Base-by-base conservation (phyloP, 2,888 invertebrate genomes). In the Dicyrtomina minuta region DNA sequence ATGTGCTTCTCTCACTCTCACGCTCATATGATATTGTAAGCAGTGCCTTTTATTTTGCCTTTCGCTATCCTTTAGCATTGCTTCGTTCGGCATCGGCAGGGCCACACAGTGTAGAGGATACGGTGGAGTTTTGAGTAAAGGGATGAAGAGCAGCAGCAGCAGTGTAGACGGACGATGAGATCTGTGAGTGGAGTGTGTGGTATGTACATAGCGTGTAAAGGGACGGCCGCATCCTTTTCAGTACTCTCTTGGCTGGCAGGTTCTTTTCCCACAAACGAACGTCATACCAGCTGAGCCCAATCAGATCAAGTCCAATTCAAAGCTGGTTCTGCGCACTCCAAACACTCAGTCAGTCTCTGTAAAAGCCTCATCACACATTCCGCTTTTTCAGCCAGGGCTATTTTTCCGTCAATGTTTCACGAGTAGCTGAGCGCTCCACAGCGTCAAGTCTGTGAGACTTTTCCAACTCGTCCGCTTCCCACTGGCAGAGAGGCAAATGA, bases 361-460 rank as follows among this genome's bases (percentile, higher is more conserved):
- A 58, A 55, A 66, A 66, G 39, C 56, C 46, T 58, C 24, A 51
- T 22, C 46, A 64, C 66, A 44, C 58, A 20, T 44, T 75, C 72
- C 72, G 71, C 73, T 67, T 43, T 65, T 22, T 41, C 41, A 72
- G 26, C 41, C 44, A 72, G 72, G 55, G 46, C 68, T n/a, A n/a
- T n/a, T n/a, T n/a, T n/a, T n/a, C 43, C 41, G 17, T 49, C 44
- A 43, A 58, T 49, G 56, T 46, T 46, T 46, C 27, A n/a, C 59
- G n/a, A 8, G 70, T 39, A 62, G 62, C 58, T 66, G 60, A 72
- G 75, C 75, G 75, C 71, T 72, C 70, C 74, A 69, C 68, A 75
- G 75, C 71, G 75, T 68, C 70, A 62, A 61, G 27, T 59, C 60
- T 59, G 65, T 61, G 55, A 74, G 72, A 68, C 70, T 72, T 74